Percentiles rank a stretch among this genome's conserved stretches.
Evolutionary conservation across 2,888 invertebrate genomes (phyloP).

Genomic region (Amiota communis): DNA sequence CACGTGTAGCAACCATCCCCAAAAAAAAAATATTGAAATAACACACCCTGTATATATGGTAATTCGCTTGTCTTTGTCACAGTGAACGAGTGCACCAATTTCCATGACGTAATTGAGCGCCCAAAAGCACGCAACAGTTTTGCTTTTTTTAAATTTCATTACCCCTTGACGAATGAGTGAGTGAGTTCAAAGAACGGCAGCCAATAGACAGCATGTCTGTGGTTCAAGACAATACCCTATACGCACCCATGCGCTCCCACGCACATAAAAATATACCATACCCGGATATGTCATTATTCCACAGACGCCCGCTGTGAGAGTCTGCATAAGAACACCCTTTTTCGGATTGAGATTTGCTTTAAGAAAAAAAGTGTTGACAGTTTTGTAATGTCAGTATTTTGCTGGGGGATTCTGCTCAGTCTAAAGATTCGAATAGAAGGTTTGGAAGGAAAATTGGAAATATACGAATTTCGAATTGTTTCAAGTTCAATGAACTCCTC

Average conservation of each 20-base stretch:
- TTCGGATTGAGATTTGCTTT: too few relatives aligned
- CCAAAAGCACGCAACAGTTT: conserved; percentile 63
- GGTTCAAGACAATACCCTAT: not conserved
- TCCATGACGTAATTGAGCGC: conserved; percentile 38
- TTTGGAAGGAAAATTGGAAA: conserved; percentile 39
- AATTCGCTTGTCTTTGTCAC: conserved; percentile 37
- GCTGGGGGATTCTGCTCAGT: too few relatives aligned
- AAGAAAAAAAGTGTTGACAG: conserved; percentile 26
- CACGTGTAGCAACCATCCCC: not conserved
- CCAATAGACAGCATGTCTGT: conserved; percentile 10
- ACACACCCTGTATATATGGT: not conserved
- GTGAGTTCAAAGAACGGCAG: conserved; percentile 40
- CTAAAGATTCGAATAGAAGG: not conserved
- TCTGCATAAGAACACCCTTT: too few relatives aligned
- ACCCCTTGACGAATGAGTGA: conserved; percentile 49
- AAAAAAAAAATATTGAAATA: not conserved
- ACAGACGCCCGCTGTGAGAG: not conserved
- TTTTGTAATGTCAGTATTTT: not conserved
- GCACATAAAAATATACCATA: not conserved
- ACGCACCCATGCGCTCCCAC: not conserved
- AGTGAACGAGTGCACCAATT: conserved; percentile 65
- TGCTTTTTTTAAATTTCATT: conserved; percentile 11
- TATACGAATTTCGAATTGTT: conserved; percentile 42
- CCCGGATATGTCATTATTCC: too few relatives aligned
- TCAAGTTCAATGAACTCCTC: conserved; percentile 58